Evolutionary conservation across 2,888 invertebrate species (phyloP), one percentile per base, ranked within the genome.

Genomic region (Steinernema carpocapsae): DNA sequence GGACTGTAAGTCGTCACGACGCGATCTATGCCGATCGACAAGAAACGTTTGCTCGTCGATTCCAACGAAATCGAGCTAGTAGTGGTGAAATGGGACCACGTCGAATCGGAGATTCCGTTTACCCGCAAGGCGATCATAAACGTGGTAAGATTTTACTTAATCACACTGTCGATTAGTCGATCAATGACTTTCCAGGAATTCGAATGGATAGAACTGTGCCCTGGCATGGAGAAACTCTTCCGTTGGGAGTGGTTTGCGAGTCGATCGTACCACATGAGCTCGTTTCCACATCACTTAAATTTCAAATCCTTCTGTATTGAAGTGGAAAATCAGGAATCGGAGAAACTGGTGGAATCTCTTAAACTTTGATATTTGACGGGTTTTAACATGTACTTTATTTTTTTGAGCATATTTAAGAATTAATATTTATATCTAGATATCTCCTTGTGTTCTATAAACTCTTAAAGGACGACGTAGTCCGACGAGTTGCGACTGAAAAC

Each of bases 191-290:
- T 48, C 48, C 3, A 64, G 64, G 64, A 64, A 32, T 64, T 64
- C 64, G 64, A 64, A 7, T 64, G 64, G 64, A 64, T 64, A 26
- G 64, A 64, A 26, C 64, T 64, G 1, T 17, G 17, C 14, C 64
- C 64, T 29, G 64, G 64, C 1, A 10, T 64, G 37, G 64, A 64
- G 64, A 22, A n/a, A 22, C 64, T 64, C 32, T 64, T 64, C 32
- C 64, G 64, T 6, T 64, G 64, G 64, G 64, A 64, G 17, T 64
- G 64, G 64, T 64, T 64, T 29, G 64, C 64, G 26, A 64, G 32
- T 32, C 64, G 64, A 1, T 64, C 64, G 10, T 64, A 64, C 64
- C 64, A 64, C 17, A 2, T 64, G 64, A 32, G 37, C 19, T 64
- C 64, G 4, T 19, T 64, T 1, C 64, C 64, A 6, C 64, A 64